These are phyloP conservation scores for Adoxophyes honmai DNA, from an alignment of 1,140 invertebrate species.

Conservation along the genomic window DNA sequence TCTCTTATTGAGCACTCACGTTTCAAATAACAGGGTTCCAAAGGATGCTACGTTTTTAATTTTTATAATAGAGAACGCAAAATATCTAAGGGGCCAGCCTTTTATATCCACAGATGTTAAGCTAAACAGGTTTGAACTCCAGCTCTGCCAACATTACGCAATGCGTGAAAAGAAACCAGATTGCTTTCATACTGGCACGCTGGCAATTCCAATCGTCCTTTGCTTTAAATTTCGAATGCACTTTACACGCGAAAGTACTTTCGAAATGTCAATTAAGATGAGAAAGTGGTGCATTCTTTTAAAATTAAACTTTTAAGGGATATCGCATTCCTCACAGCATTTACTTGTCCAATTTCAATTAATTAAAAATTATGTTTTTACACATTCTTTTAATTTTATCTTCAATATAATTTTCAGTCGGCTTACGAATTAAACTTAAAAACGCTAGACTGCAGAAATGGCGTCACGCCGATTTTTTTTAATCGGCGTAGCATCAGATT, in stretches of 20 bases:
- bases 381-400: too few relatives aligned
- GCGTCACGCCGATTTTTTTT: not conserved
- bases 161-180: slow-evolving; percentile 60
- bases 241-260: slow-evolving; percentile 33
- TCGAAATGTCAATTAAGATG: slow-evolving; percentile 36
- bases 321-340: not conserved
- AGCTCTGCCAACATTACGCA: slow-evolving; percentile 47
- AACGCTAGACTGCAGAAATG: not conserved
- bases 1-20: too few relatives aligned
- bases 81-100: slow-evolving; percentile 13
- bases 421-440: too few relatives aligned
- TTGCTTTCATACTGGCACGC: slow-evolving; percentile 40
- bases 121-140: slow-evolving; percentile 36
- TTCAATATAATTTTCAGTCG: too few relatives aligned
- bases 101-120: slow-evolving; percentile 33
- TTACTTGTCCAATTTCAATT: too few relatives aligned
- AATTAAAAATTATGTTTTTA: too few relatives aligned
- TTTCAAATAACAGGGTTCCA: too few relatives aligned
- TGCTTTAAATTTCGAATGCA: slow-evolving; percentile 36
- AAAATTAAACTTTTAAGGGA: slow-evolving; percentile 6
- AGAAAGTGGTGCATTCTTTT: slow-evolving; percentile 8
- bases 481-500: not conserved
- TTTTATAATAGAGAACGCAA: too few relatives aligned
- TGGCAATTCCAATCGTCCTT: slow-evolving; percentile 40
- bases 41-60: too few relatives aligned